Base-by-base conservation (phyloP, 2,113 vertebrate species). In the Variabilichromis moorii region DNA sequence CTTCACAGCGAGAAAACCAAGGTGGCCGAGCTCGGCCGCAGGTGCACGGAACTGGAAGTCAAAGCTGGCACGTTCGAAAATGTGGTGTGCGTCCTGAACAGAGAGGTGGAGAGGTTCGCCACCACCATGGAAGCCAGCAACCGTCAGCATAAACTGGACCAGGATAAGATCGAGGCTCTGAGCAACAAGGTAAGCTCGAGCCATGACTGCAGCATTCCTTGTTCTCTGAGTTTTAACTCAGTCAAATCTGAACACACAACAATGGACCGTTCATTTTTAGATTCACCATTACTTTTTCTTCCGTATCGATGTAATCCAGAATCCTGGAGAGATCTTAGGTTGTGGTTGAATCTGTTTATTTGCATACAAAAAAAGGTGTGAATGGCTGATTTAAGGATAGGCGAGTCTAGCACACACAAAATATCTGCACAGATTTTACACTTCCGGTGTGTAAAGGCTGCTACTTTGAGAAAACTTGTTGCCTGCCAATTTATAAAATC, bases 1-100 rank as follows among this genome's bases (percentile, higher is more conserved):
- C 94, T 93, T 86, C 95, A 93, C 91, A 95, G 90, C 55, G 95
- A 93, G 91, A 96, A 93, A 92, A 95, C 94, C 89, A 95, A 90
- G 82, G 94, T 95, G 9, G 88, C 82, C 0, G 97, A 97, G 90
- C 95, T 98, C 35, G 81, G 95, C 19, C 96, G 95, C 76, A 92
- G 96, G 40, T 98, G 97, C 8, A 96, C 97, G 3, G 95, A 96
- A 7, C 95, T 99, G 2, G 98, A 99, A 86, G 97, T 96, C 35
- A 99, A 99, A 92, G 95, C 97, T 0, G 95, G 96, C 33, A 98
- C 98, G 4, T 98, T 99, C 13, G 99, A 99, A 95, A 99, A 99
- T 88, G 99, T 99, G 9, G 98, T 99, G 66, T 99, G 98, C 0
- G 98, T 99, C 54, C 96, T 99, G 59, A 99, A 99, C 94, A 96